Evolutionary conservation across 1,140 invertebrate species (phyloP).

Genomic region (Leptopilina clavipes): DNA sequence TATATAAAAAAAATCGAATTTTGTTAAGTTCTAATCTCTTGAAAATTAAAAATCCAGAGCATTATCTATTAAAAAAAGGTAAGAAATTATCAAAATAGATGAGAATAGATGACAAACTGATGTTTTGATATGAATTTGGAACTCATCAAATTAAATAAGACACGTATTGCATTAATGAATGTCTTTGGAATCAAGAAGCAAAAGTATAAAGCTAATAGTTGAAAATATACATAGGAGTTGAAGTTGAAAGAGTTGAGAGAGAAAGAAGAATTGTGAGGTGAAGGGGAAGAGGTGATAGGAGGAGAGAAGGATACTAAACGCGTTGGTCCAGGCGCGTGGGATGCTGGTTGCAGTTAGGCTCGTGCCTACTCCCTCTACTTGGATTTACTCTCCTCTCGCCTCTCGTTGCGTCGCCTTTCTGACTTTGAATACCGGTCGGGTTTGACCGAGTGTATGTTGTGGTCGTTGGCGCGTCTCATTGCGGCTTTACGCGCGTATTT

Average conservation of each 20-base stretch:
- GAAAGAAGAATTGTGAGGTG: slow-evolving; percentile 39
- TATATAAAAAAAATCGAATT: too few relatives aligned
- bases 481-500: slow-evolving; percentile 20
- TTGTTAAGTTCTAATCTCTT: too few relatives aligned
- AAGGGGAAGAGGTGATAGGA: slow-evolving; percentile 40
- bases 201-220: slow-evolving; percentile 53
- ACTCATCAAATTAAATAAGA: not conserved
- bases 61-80: too few relatives aligned
- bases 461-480: slow-evolving; percentile 35
- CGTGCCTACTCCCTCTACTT: slow-evolving; percentile 66
- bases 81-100: too few relatives aligned
- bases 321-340: slow-evolving; percentile 67
- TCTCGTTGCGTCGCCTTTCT: slow-evolving; percentile 53
- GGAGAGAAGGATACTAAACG: slow-evolving; percentile 57
- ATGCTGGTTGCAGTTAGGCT: slow-evolving; percentile 71
- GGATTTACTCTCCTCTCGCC: slow-evolving; percentile 39
- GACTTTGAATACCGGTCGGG: slow-evolving; percentile 71
- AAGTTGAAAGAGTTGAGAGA: slow-evolving; percentile 51
- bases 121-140: too few relatives aligned
- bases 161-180: not conserved
- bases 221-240: slow-evolving; percentile 43
- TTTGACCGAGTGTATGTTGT: slow-evolving; percentile 60
- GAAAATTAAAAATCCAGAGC: too few relatives aligned
- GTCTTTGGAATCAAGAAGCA: slow-evolving; percentile 44
- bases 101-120: too few relatives aligned